phyloP scores from a whole-genome alignment of 1,140 invertebrate genomes.

The Plodia interpunctella region DNA sequence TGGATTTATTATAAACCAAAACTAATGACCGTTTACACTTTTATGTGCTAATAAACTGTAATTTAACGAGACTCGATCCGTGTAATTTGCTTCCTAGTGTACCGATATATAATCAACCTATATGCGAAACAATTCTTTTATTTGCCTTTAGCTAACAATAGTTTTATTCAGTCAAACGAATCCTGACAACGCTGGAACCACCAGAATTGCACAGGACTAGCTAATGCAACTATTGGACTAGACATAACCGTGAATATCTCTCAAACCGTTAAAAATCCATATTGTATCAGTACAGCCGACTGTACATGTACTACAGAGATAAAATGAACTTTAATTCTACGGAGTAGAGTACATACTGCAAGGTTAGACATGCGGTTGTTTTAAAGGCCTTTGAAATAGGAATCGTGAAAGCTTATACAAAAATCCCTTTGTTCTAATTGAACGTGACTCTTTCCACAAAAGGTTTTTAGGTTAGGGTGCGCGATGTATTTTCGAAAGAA shows the following conservation, averaged over 20 bases:
- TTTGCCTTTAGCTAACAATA: background rate
- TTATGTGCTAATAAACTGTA: too few species aligned
- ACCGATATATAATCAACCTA: too few species aligned
- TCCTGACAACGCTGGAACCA: too few species aligned
- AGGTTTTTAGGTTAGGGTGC: background rate
- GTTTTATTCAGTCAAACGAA: too few species aligned
- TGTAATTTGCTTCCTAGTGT: too few species aligned
- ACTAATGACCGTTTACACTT: too few species aligned
- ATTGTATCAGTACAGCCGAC: background rate
- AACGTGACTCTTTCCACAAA: background rate
- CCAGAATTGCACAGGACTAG: too few species aligned
- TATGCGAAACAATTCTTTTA: too few species aligned
- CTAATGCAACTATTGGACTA: too few species aligned
- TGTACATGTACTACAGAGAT: background rate
- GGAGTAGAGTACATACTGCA: background rate
- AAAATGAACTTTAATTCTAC: background rate
- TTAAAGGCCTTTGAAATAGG: conserved; percentile 1
- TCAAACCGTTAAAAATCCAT: background rate
- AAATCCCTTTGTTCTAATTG: conserved; percentile 7
- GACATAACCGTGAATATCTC: background rate
- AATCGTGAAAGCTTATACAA: conserved; percentile 7
- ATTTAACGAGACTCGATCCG: too few species aligned
- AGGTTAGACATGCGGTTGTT: background rate
- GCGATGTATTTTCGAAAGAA: background rate
- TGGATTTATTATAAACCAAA: too few species aligned